Evolutionary conservation across 2,113 vertebrate species (phyloP), one percentile per base, ranked within the genome.

Genomic region (Cebus imitator): DNA sequence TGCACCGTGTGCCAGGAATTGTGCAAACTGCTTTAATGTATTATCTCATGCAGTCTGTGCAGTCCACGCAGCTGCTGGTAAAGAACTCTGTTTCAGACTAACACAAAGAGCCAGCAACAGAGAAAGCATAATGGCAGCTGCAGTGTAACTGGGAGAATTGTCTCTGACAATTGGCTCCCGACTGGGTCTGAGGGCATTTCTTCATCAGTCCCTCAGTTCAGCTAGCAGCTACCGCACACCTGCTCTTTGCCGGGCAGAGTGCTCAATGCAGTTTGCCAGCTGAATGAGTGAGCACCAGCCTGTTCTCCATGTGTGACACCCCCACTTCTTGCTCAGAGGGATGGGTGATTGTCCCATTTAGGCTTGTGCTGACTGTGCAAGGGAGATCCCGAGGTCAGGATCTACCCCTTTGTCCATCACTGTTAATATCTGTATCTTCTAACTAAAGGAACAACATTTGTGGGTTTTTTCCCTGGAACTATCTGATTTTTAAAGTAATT

Each of bases 71-170:
- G 98, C 97, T 98, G 98, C 94, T 92, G 73, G 92, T 85, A 85
- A 96, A 96, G 84, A 81, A 92, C 81, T 95, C 79, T 52, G 78
- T 93, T 97, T 97, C 75, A 82, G 90, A 68, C 70, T 72, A 73
- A 92, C 48, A 97, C 96, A 96, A 97, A 97, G 95, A 97, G 94
- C 55, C 93, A 32, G 94, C 96, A 72, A 37, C 93, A 89, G 79
- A 90, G 96, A 72, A 80, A 86, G 82, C 66, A 52, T 90, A 66
- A 92, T 79, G 94, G 87, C 98, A 97, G 98, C 98, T 98, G 97
- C 98, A 92, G 64, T 68, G 87, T 95, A 90, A 94, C 96, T 81
- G 84, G 52, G 95, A 92, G 96, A 96, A 97, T 97, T 97, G 94
- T 97, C 82, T 92, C 85, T 91, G 84, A 90, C 96, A 97, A 87